Conservation (phyloP, 35 echinoderm and acorn worm genomes). For the Amphiura filiformis region DNA sequence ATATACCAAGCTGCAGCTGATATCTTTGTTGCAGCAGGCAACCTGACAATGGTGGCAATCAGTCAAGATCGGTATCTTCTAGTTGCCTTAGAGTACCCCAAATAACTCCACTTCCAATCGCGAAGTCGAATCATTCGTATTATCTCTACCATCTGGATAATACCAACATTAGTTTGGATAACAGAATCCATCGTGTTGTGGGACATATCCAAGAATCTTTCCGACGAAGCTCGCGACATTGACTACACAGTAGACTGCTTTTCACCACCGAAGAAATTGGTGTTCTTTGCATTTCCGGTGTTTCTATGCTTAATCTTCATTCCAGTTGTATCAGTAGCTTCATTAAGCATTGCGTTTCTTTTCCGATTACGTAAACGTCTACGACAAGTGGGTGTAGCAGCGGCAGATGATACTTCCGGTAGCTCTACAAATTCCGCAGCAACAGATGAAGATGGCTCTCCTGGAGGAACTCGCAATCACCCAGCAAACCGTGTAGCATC, state of each 20-base stretch:
- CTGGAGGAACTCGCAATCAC: too few relatives aligned
- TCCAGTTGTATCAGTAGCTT: too few relatives aligned
- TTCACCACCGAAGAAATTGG: background rate
- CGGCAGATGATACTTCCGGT: too few relatives aligned
- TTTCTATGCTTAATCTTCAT: too few relatives aligned
- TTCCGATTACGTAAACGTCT: too few relatives aligned
- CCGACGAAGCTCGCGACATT: background rate
- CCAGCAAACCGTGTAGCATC: too few relatives aligned
- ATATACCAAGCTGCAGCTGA: background rate
- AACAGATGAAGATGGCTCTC: too few relatives aligned
- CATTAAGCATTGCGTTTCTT: too few relatives aligned
- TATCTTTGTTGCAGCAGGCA: background rate
- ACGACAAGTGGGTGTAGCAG: too few relatives aligned
- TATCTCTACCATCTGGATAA: slow-evolving; percentile 1
- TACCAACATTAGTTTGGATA: background rate
- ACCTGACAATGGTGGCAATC: slow-evolving; percentile 1
- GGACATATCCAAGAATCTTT: background rate
- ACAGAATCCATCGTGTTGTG: background rate
- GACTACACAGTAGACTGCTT: background rate
- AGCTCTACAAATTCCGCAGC: too few relatives aligned
- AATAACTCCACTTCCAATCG: background rate
- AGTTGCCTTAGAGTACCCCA: slow-evolving; percentile 24
- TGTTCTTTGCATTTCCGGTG: too few relatives aligned
- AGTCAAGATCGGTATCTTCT: slow-evolving; percentile 12
- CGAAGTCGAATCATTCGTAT: background rate